These are phyloP conservation scores for Masnerella sp. DNA, from an alignment of 2,888 invertebrate species.

Conservation along the genomic window DNA sequence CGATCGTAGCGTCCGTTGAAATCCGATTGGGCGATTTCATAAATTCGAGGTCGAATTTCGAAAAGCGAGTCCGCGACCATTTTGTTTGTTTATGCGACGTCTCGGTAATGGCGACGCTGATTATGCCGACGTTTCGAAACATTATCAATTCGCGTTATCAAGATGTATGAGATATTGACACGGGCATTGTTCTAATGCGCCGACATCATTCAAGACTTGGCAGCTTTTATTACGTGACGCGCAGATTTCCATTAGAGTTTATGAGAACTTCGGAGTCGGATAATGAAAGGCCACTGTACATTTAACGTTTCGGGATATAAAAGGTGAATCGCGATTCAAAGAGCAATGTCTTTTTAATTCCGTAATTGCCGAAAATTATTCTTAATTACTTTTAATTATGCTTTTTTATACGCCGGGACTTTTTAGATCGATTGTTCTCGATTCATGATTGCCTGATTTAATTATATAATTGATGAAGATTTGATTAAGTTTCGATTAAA, in stretches of 20 bases:
- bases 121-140: background rate
- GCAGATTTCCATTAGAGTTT: slow-evolving; percentile 40
- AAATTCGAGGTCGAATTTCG: no score
- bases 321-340: background rate
- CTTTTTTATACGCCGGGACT: no score
- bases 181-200: slow-evolving; percentile 23
- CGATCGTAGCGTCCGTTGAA: slow-evolving; percentile 17
- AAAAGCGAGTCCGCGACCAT: no score
- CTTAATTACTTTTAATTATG: background rate
- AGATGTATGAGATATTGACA: slow-evolving; percentile 25
- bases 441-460: no score
- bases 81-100: background rate
- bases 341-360: background rate
- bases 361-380: background rate
- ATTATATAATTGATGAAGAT: no score
- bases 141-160: slow-evolving; percentile 30
- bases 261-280: slow-evolving; percentile 19
- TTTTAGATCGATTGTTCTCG: no score
- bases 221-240: slow-evolving; percentile 30
- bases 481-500: no score
- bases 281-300: slow-evolving; percentile 24
- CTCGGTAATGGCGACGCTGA: slow-evolving; percentile 4
- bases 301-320: slow-evolving; percentile 1
- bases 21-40: no score
- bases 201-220: slow-evolving; percentile 36